phyloP scores from a whole-genome alignment of 2,888 invertebrate species.

The Nemotelus pantherinus region DNA sequence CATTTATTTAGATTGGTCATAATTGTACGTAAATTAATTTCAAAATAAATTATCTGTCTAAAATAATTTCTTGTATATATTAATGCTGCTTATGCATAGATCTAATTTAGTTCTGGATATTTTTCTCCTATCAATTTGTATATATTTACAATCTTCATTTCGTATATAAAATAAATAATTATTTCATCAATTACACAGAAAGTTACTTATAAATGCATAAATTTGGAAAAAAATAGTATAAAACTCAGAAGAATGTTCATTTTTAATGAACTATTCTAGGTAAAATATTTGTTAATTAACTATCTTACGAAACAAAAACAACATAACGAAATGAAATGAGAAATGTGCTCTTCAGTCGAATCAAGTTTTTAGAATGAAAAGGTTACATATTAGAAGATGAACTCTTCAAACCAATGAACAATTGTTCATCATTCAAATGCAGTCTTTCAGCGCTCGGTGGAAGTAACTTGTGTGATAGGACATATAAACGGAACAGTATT shows the following conservation, averaged over 20 bases:
- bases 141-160: slow-evolving; percentile 13
- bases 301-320: no score
- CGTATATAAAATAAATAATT: slow-evolving; percentile 40
- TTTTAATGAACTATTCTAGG: slow-evolving; percentile 8
- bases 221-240: slow-evolving; percentile 11
- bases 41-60: slow-evolving; percentile 31
- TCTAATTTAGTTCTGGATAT: neutral
- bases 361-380: neutral
- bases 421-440: no score
- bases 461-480: no score
- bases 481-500: no score
- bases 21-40: slow-evolving; percentile 24
- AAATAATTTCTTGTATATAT: slow-evolving; percentile 34
- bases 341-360: neutral
- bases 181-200: slow-evolving; percentile 16
- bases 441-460: no score
- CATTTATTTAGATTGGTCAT: no score
- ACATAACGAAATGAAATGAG: no score
- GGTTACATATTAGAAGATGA: no score
- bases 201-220: neutral
- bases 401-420: no score
- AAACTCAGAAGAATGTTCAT: slow-evolving; percentile 14
- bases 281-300: slow-evolving; percentile 15
- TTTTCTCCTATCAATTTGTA: slow-evolving; percentile 28
- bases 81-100: slow-evolving; percentile 6